These are phyloP conservation scores for Scaptomyza parva DNA, from an alignment of 2,888 invertebrate genomes.

Conservation along the genomic window DNA sequence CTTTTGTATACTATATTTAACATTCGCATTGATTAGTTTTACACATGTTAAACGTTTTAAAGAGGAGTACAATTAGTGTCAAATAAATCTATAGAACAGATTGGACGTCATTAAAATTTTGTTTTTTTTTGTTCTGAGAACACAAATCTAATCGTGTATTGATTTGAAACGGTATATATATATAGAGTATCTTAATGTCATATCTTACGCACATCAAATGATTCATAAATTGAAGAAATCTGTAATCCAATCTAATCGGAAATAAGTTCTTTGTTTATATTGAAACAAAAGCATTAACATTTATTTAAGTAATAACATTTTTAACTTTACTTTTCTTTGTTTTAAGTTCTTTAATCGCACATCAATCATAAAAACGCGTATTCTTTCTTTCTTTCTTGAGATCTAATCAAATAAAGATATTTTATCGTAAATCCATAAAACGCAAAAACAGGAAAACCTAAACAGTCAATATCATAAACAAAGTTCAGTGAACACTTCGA, in stretches of 20 bases:
- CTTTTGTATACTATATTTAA: constrained; percentile 1
- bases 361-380: not conserved
- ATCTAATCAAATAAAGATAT: constrained; percentile 34
- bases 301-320: too few species aligned
- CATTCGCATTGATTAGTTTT: constrained; percentile 25
- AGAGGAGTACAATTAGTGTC: constrained; percentile 22
- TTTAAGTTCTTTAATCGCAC: not conserved
- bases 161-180: too few species aligned
- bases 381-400: constrained; percentile 1
- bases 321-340: too few species aligned
- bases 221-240: constrained; percentile 4
- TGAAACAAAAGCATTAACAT: not conserved
- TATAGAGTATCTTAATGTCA: not conserved
- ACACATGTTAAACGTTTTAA: constrained; percentile 27
- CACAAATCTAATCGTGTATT: constrained; percentile 23
- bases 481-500: constrained; percentile 51
- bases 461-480: constrained; percentile 23
- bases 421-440: constrained; percentile 29
- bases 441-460: constrained; percentile 7
- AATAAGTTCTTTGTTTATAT: constrained; percentile 1
- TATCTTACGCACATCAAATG: constrained; percentile 7
- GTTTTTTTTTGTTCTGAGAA: not conserved
- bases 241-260: too few species aligned
- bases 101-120: constrained; percentile 8
- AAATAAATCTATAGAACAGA: constrained; percentile 9